These are phyloP conservation scores for Eurypyga helias DNA, from an alignment of 2,113 vertebrate species.

Conservation along the genomic window DNA sequence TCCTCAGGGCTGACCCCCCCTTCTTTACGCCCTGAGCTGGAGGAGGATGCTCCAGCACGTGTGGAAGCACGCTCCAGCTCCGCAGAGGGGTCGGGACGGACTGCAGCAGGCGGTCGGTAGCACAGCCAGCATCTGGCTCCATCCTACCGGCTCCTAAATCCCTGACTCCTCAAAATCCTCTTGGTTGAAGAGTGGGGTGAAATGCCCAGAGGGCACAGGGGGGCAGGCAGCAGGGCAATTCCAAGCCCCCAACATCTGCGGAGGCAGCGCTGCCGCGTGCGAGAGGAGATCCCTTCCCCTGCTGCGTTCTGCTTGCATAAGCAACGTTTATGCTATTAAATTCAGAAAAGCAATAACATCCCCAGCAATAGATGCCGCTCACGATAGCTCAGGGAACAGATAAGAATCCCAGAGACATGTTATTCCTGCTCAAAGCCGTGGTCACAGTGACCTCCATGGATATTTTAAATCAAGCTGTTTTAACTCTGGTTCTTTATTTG, in stretches of 20 bases:
- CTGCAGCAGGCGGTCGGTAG: background rate
- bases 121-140: background rate
- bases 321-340: background rate
- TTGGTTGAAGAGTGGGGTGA: too few species aligned
- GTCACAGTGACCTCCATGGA: slow-evolving; percentile 40
- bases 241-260: too few species aligned
- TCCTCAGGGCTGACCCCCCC: background rate
- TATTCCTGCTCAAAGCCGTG: background rate
- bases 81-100: background rate
- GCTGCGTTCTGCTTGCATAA: background rate
- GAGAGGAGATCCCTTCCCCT: background rate
- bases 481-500: background rate
- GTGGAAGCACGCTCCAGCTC: background rate
- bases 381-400: background rate
- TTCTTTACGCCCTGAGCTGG: background rate
- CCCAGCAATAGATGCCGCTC: slow-evolving; percentile 7
- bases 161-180: background rate
- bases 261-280: background rate
- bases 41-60: background rate
- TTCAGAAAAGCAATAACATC: slow-evolving; percentile 23
- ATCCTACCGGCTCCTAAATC: background rate
- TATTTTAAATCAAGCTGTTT: background rate
- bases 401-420: background rate
- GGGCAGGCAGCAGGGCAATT: too few species aligned
- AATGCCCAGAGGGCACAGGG: too few species aligned